Percentiles rank a stretch among this genome's conserved stretches.
These are phyloP conservation scores for Campylomormyrus numenius DNA, from an alignment of 2,113 vertebrate species.

Conservation along the genomic window DNA sequence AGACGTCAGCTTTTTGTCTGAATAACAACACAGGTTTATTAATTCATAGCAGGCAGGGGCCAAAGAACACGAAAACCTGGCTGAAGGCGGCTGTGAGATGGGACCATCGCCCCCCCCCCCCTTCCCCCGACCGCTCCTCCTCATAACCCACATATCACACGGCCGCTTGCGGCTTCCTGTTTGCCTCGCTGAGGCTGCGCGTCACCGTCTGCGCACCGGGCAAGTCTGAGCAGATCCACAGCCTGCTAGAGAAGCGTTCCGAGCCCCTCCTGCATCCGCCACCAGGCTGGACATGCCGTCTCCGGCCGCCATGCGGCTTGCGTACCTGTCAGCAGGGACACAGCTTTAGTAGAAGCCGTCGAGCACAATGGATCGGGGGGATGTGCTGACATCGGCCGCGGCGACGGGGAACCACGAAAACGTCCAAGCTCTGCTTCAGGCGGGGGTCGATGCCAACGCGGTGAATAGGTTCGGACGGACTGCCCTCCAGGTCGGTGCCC, in stretches of 20 bases:
- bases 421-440: conserved; percentile 52
- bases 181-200: neutral
- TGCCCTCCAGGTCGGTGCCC: conserved; percentile 68
- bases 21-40: neutral
- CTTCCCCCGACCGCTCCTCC: neutral
- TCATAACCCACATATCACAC: neutral
- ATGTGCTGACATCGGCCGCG: conserved; percentile 62
- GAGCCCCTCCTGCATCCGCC: neutral
- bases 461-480: conserved; percentile 63
- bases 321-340: conserved; percentile 39
- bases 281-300: neutral
- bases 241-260: neutral
- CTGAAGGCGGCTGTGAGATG: neutral
- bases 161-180: neutral
- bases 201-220: neutral
- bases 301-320: neutral
- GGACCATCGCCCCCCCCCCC: neutral
- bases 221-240: conserved; percentile 54
- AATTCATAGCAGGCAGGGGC: neutral
- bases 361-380: conserved; percentile 42
- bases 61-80: neutral
- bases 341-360: neutral
- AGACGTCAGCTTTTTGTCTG: neutral
- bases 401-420: conserved; percentile 57
- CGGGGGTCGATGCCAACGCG: conserved; percentile 59